Evolutionary conservation across 2,113 vertebrate species (phyloP).

Genomic region (Mastomys natalensis): DNA sequence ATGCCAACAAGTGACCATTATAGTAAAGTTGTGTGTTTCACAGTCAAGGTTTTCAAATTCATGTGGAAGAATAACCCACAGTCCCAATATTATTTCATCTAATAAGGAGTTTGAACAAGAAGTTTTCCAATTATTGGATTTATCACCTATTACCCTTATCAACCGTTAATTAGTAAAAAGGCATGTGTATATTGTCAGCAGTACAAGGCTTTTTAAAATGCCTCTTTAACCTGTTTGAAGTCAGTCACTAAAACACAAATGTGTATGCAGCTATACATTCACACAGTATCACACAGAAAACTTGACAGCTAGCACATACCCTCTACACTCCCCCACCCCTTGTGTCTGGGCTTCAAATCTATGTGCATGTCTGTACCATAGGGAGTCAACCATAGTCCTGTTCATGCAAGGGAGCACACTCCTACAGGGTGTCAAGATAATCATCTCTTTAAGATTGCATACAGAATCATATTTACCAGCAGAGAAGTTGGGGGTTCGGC

Average conservation of each 20-base stretch:
- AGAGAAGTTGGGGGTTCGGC: slow-evolving; percentile 98
- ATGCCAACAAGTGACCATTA: background rate
- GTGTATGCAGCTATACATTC: background rate
- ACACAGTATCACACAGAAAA: background rate
- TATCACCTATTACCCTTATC: background rate
- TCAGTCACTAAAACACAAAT: background rate
- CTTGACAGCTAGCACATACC: background rate
- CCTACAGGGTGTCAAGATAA: background rate
- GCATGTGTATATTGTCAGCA: background rate
- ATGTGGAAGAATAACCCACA: background rate
- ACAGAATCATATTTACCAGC: slow-evolving; percentile 91
- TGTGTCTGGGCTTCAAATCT: background rate
- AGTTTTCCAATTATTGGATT: background rate
- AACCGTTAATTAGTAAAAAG: background rate
- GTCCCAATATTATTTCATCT: slow-evolving; percentile 24
- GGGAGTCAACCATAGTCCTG: background rate
- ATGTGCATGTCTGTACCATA: fast-evolving
- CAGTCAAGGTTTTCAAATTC: slow-evolving; percentile 17
- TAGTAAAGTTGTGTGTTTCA: background rate
- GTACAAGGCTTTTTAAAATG: background rate
- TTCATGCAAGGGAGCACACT: background rate
- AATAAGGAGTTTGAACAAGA: slow-evolving; percentile 14
- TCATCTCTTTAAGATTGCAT: slow-evolving; percentile 32
- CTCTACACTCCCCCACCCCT: too few species aligned
- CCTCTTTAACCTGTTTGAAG: background rate